Base-by-base conservation (phyloP, 2,113 vertebrate genomes). In the Ornithorhynchus anatinus region DNA sequence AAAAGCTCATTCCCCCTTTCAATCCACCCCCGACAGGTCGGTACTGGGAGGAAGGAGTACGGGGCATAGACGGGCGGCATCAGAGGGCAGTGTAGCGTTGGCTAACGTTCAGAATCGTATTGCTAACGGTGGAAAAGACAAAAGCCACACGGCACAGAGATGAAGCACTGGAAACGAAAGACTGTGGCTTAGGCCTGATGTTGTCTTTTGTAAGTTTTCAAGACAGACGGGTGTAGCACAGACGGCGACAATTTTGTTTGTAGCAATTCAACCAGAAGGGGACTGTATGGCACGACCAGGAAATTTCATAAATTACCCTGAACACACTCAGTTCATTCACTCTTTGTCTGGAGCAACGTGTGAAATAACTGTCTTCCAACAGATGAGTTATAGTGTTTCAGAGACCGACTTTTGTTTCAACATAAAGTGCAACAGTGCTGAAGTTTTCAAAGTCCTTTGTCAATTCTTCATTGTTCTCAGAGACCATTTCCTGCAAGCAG, bases 371-470 rank as follows among this genome's bases (percentile, higher is more conserved):
- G 86, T 94, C 89, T 92, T 93, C 80, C 85, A 87, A 92, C 50
- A 86, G 73, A 81, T 70, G 84, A 85, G 84, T 90, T 84, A 87
- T 59, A 86, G 82, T 88, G 85, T 89, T 91, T 90, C 70, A 92
- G 80, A 91, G 89, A 91, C 81, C 89, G 77, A 93, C 89, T 82
- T 84, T 86, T 86, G 82, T 86, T 91, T 92, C 90, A 95, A 95
- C 92, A 74, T 99, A 99, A 99, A 99, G 97, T 99, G 97, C 97
- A 97, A 95, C 92, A 99, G 97, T 99, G 97, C 97, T 96, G 91
- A 96, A 95, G 91, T 96, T 95, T 94, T 92, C 92, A 80, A 80
- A 83, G 88, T 92, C 93, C 92, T 90, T 89, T 92, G 57, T 89
- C 81, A 90, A 86, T 90, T 89, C 89, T 88, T 89, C 82, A 84